phyloP scores from a whole-genome alignment of 2,113 vertebrate species.

The Xiphophorus couchianus region DNA sequence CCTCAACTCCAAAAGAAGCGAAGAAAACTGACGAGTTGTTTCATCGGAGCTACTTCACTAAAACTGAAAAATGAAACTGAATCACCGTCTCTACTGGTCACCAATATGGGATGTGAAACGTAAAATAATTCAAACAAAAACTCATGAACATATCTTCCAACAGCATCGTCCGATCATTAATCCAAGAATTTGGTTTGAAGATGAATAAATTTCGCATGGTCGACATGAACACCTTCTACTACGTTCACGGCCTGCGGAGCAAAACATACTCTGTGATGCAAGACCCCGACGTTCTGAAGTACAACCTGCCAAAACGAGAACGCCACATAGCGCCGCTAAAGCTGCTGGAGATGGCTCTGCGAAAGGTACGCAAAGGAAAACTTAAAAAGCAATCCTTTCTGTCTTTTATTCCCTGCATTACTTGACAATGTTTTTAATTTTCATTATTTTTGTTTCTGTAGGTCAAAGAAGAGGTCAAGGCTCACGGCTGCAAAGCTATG shows the following conservation, averaged over 20 bases:
- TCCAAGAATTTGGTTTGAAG: neutral
- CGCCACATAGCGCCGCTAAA: neutral
- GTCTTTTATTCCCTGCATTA: neutral
- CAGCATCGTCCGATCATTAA: constrained; percentile 37
- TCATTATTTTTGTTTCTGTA: neutral
- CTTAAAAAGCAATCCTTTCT: no score
- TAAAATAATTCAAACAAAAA: neutral
- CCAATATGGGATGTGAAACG: no score
- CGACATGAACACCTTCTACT: constrained; percentile 46
- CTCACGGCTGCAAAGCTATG: constrained; percentile 5
- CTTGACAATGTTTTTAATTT: neutral
- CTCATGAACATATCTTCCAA: neutral
- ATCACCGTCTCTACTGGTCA: no score
- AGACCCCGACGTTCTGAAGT: constrained; percentile 28
- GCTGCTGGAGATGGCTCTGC: constrained; percentile 30
- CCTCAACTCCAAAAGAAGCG: no score
- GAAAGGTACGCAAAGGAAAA: constrained; percentile 16
- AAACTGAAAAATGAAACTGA: no score
- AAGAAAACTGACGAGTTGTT: no score
- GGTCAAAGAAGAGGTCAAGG: constrained; percentile 34
- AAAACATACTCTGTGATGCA: neutral
- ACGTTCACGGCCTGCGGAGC: neutral
- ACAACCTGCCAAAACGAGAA: neutral
- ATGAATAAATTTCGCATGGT: constrained; percentile 34
- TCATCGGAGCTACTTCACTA: no score